phyloP scores from a whole-genome alignment of 92 coral and sea anemone genomes.

The Galaxea fascicularis region DNA sequence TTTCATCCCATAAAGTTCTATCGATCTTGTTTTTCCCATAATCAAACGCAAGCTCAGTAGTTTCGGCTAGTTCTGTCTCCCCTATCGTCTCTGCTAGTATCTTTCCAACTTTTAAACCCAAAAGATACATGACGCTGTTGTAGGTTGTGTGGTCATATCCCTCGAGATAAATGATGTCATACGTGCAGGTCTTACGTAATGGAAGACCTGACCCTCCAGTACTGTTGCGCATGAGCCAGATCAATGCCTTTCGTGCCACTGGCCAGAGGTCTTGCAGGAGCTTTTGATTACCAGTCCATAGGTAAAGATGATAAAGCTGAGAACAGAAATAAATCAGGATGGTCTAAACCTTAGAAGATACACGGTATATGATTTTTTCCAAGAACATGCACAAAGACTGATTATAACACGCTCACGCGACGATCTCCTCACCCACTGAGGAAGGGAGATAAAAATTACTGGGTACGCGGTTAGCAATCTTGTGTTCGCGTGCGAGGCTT shows the following conservation, averaged over 20 bases:
- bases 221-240: constrained; percentile 71
- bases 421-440: too few species aligned
- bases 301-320: constrained; percentile 70
- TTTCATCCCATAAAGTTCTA: constrained; percentile 78
- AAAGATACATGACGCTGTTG: constrained; percentile 86
- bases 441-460: too few species aligned
- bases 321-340: too few species aligned
- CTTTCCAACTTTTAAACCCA: constrained; percentile 74
- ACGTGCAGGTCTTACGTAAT: constrained; percentile 82
- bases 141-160: constrained; percentile 79
- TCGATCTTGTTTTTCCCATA: constrained; percentile 58
- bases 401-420: too few species aligned
- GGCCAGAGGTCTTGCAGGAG: constrained; percentile 86
- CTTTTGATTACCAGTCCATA: constrained; percentile 78
- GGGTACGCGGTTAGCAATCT: too few species aligned
- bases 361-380: not conserved
- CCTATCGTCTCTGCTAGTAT: constrained; percentile 56
- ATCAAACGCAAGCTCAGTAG: constrained; percentile 38
- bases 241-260: constrained; percentile 72
- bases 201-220: constrained; percentile 82
- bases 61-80: constrained; percentile 45
- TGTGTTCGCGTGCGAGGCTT: too few species aligned
- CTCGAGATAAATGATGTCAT: constrained; percentile 79
- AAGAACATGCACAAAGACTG: not conserved
- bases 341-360: too few species aligned